These are phyloP conservation scores for Stegostoma tigrinum DNA, from an alignment of 2,113 vertebrate species.

Conservation along the genomic window DNA sequence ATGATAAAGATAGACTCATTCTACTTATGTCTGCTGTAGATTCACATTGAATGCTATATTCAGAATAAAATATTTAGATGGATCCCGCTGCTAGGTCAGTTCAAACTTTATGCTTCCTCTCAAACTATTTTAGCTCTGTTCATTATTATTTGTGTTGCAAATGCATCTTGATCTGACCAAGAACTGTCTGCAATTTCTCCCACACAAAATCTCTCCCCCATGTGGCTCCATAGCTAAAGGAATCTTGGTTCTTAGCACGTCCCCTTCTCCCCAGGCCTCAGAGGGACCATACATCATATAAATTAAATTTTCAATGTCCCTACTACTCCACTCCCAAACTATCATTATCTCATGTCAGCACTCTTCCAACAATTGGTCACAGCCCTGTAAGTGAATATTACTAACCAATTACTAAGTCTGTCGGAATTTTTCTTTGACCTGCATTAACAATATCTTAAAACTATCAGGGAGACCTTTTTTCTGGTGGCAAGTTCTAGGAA, in stretches of 20 bases:
- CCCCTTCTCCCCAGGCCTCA: not conserved
- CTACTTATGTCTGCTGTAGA: not conserved
- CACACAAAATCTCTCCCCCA: not conserved
- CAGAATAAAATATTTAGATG: not conserved
- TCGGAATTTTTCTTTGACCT: not conserved
- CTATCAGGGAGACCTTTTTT: not conserved
- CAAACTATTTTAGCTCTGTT: not conserved
- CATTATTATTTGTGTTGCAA: not conserved
- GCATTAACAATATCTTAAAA: not conserved
- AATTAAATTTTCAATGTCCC: not conserved
- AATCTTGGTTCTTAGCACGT: not conserved
- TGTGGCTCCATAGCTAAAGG: not conserved
- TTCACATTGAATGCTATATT: not conserved
- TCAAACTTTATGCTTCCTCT: conserved; percentile 1
- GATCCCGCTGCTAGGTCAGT: not conserved
- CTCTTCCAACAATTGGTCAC: not conserved
- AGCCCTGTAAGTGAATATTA: not conserved
- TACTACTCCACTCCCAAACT: not conserved
- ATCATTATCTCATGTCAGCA: not conserved
- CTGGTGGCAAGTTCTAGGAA: not conserved
- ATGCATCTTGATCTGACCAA: not conserved
- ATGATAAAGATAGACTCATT: not conserved
- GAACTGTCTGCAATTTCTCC: not conserved
- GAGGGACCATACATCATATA: not conserved
- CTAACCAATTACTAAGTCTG: not conserved